Evolutionary conservation across 2,888 invertebrate species (phyloP).

Genomic region (Panzeria rudis): DNA sequence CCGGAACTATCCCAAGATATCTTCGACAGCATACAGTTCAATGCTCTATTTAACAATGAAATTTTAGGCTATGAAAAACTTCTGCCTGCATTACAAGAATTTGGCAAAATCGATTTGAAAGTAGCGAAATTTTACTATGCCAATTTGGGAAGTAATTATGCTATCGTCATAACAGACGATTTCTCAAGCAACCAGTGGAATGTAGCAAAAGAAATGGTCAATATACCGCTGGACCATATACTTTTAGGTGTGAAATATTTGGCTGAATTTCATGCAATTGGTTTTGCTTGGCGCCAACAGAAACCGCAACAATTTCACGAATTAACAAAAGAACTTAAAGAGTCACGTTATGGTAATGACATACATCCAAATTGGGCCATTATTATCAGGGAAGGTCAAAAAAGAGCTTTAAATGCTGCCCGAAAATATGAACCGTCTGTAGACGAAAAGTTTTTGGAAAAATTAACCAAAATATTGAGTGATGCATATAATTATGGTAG

Average conservation of each 20-base stretch:
- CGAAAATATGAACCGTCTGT: conserved; percentile 76
- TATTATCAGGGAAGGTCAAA: conserved; percentile 53
- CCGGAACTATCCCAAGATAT: conserved; percentile 76
- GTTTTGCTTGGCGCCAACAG: conserved; percentile 79
- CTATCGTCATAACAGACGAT: conserved; percentile 79
- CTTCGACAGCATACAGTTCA: conserved; percentile 78
- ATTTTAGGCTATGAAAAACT: conserved; percentile 79
- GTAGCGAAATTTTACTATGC: conserved; percentile 80
- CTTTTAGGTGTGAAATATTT: conserved; percentile 78
- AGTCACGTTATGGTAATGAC: conserved; percentile 77
- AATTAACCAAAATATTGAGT: conserved; percentile 71
- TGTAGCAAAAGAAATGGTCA: conserved; percentile 76
- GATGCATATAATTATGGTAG: conserved; percentile 74
- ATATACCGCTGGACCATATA: conserved; percentile 81
- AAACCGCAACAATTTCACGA: conserved; percentile 75
- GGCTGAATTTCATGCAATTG: conserved; percentile 81
- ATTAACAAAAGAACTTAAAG: conserved; percentile 75
- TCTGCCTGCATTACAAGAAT: conserved; percentile 77
- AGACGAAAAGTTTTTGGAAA: conserved; percentile 76
- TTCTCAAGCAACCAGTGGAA: conserved; percentile 78
- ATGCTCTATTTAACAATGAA: conserved; percentile 80
- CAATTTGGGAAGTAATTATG: conserved; percentile 74
- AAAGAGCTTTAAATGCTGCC: conserved; percentile 74
- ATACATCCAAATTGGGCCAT: conserved; percentile 73
- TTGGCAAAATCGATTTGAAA: conserved; percentile 72